These are phyloP conservation scores for Mellivora capensis DNA, from an alignment of 2,113 vertebrate genomes.

Conservation along the genomic window DNA sequence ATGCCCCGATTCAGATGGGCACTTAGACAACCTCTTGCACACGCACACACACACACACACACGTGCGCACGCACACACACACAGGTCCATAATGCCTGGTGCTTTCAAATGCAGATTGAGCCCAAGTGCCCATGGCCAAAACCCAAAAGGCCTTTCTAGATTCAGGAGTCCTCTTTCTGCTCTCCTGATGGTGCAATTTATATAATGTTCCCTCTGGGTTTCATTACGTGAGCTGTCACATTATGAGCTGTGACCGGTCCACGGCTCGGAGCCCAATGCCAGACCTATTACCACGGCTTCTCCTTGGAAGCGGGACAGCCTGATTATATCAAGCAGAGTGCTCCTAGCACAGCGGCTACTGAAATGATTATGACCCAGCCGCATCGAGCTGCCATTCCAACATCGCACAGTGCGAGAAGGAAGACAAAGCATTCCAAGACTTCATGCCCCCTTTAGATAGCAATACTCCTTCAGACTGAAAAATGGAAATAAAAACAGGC, in stretches of 20 bases:
- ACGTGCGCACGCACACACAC: too few species aligned
- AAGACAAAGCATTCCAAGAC: neutral
- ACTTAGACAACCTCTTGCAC: too few species aligned
- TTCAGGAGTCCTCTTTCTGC: slow-evolving; percentile 47
- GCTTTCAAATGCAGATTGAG: slow-evolving; percentile 40
- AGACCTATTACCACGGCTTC: neutral
- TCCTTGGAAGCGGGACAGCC: slow-evolving; percentile 23
- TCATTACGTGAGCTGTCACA: slow-evolving; percentile 41
- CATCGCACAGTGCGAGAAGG: neutral
- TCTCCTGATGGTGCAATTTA: slow-evolving; percentile 37
- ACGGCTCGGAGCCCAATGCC: neutral
- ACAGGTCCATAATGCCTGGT: rapidly evolving
- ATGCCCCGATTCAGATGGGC: rapidly evolving
- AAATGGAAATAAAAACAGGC: neutral
- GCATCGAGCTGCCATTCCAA: neutral
- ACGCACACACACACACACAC: too few species aligned
- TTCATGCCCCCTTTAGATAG: neutral
- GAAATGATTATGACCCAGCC: neutral
- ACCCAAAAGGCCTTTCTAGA: slow-evolving; percentile 29
- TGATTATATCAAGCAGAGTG: neutral
- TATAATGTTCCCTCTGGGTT: neutral
- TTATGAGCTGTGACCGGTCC: slow-evolving; percentile 47
- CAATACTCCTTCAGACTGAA: slow-evolving; percentile 32
- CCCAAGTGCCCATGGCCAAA: slow-evolving; percentile 25
- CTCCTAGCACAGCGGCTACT: rapidly evolving